Evolutionary conservation across 2,113 vertebrate species (phyloP).

Genomic region (Ranitomeya imitator): DNA sequence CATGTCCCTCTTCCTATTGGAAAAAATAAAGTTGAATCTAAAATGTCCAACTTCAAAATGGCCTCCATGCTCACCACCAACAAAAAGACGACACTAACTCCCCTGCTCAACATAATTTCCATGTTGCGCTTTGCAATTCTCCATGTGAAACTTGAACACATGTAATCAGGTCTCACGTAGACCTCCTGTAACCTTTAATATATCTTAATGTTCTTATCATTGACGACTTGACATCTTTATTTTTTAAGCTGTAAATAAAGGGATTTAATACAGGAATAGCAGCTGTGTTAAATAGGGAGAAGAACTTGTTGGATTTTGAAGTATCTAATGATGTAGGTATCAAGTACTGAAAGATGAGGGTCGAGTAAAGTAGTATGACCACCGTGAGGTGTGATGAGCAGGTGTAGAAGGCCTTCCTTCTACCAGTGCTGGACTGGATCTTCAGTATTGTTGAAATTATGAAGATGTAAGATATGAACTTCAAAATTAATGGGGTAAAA

Average conservation of each 20-base stretch:
- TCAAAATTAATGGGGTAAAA: background rate
- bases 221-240: background rate
- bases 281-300: slow-evolving; percentile 13
- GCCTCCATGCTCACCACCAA: background rate
- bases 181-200: background rate
- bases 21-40: too few species aligned
- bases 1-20: too few species aligned
- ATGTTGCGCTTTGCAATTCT: too few species aligned
- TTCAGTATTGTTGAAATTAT: slow-evolving; percentile 11
- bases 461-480: slow-evolving; percentile 19
- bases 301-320: slow-evolving; percentile 53
- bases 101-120: too few species aligned
- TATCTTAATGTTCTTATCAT: background rate
- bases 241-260: background rate
- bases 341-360: slow-evolving; percentile 15
- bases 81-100: background rate
- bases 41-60: too few species aligned
- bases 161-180: background rate
- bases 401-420: slow-evolving; percentile 4
- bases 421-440: slow-evolving; percentile 5
- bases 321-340: slow-evolving; percentile 26
- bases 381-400: slow-evolving; percentile 28
- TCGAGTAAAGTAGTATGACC: slow-evolving; percentile 26
- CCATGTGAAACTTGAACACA: background rate
- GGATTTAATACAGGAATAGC: background rate